phyloP scores from a whole-genome alignment of 1,140 invertebrate genomes.

The Drosophila kanapiae region DNA sequence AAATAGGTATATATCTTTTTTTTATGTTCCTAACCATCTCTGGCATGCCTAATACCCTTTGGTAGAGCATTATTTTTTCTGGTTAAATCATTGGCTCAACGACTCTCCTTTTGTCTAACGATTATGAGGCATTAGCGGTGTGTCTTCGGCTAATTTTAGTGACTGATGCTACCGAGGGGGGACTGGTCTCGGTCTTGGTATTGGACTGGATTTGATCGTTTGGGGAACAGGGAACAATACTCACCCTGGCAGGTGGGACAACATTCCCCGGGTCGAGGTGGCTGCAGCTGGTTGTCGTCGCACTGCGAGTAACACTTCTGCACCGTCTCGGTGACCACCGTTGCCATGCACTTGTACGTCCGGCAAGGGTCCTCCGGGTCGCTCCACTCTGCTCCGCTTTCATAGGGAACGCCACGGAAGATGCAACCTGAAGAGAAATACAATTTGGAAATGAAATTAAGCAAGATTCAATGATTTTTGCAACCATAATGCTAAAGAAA shows the following conservation, averaged over 20 bases:
- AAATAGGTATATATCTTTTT: not conserved
- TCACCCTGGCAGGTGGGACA: conserved; percentile 93
- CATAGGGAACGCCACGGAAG: conserved; percentile 89
- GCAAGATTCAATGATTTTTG: accelerated
- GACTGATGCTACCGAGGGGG: conserved; percentile 61
- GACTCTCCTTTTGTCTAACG: conserved; percentile 50
- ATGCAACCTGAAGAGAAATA: conserved; percentile 88
- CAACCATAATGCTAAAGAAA: not conserved
- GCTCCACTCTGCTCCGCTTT: conserved; percentile 92
- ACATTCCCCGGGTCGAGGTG: conserved; percentile 91
- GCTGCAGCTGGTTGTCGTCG: conserved; percentile 88
- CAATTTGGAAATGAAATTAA: too few relatives aligned
- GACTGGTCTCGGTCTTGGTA: conserved; percentile 19
- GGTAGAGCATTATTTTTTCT: conserved; percentile 16
- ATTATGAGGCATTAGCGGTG: conserved; percentile 67
- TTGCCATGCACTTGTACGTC: conserved; percentile 91
- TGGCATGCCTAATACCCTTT: conserved; percentile 9
- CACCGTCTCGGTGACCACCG: conserved; percentile 92
- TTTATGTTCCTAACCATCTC: not conserved
- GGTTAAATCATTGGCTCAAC: conserved; percentile 3
- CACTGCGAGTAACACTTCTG: conserved; percentile 93
- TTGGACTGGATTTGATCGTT: conserved; percentile 17
- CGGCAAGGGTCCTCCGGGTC: conserved; percentile 90
- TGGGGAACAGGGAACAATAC: conserved; percentile 23
- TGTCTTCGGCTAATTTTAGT: conserved; percentile 69